Evolutionary conservation across 2,888 invertebrate genomes (phyloP).

Genomic region (Gari tellinella): DNA sequence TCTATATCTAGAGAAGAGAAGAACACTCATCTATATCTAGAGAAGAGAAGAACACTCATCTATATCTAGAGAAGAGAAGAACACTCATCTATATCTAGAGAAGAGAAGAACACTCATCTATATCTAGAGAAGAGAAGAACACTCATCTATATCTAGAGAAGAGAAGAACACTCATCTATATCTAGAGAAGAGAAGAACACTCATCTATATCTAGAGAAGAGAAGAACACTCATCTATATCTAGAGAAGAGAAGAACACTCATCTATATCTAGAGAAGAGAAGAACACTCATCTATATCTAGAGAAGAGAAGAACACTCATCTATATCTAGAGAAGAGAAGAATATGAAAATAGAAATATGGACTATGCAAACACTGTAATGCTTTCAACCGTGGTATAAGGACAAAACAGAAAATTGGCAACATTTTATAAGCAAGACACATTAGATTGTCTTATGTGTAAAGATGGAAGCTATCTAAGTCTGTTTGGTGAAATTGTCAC

Average conservation of each 20-base stretch:
- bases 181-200: slow-evolving; percentile 30
- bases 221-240: slow-evolving; percentile 41
- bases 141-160: slow-evolving; percentile 41
- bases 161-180: slow-evolving; percentile 35
- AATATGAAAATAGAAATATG: too few relatives aligned
- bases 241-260: slow-evolving; percentile 32
- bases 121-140: slow-evolving; percentile 27
- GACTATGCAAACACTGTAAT: too few relatives aligned
- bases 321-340: slow-evolving; percentile 23
- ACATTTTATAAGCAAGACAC: too few relatives aligned
- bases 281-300: slow-evolving; percentile 45
- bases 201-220: slow-evolving; percentile 36
- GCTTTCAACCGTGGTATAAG: too few relatives aligned
- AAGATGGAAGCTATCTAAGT: too few relatives aligned
- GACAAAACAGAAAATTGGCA: too few relatives aligned
- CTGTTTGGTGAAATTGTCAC: too few relatives aligned
- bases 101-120: slow-evolving; percentile 33
- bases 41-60: slow-evolving; percentile 34
- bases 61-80: slow-evolving; percentile 21
- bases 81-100: slow-evolving; percentile 46
- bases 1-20: slow-evolving; percentile 27
- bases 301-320: slow-evolving; percentile 31
- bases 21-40: slow-evolving; percentile 44
- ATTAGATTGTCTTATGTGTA: too few relatives aligned
- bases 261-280: slow-evolving; percentile 28